Evolutionary conservation across 1,140 invertebrate genomes (phyloP).

Genomic region (Ctenoplectra terminalis): DNA sequence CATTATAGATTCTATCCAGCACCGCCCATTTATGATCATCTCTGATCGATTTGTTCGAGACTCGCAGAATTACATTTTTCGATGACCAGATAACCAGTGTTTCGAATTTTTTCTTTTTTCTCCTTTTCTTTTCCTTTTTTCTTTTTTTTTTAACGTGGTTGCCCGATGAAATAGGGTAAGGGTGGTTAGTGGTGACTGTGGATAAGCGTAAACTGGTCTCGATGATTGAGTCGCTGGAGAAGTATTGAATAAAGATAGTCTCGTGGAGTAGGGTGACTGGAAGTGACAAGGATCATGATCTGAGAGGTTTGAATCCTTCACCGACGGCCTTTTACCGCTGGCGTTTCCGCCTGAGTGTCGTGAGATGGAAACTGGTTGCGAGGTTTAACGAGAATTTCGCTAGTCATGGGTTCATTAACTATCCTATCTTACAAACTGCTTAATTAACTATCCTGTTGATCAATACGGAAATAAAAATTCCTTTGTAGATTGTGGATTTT

Average conservation of each 20-base stretch:
- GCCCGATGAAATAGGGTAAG: neutral
- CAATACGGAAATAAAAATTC: neutral
- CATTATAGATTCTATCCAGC: neutral
- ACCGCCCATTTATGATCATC: conserved; percentile 1
- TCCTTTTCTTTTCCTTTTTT: no score
- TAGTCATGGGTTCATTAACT: neutral
- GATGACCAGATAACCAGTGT: no score
- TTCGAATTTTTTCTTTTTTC: no score
- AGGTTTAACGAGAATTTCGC: neutral
- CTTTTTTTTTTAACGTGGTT: no score
- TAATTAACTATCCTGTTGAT: neutral
- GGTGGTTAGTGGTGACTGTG: neutral
- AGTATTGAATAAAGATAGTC: no score
- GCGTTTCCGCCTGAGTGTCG: neutral
- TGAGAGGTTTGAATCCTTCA: no score
- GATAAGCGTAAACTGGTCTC: neutral
- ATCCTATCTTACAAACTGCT: neutral
- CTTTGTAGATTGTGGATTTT: no score
- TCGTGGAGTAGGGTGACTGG: neutral
- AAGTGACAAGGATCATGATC: no score
- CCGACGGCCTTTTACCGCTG: no score
- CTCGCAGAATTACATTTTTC: neutral
- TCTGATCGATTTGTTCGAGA: neutral
- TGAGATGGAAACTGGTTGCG: neutral
- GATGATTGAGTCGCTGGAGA: neutral